Base-by-base conservation (phyloP, 2,797 vertebrate species). In the Microctenopoma stevenorrisi region DNA sequence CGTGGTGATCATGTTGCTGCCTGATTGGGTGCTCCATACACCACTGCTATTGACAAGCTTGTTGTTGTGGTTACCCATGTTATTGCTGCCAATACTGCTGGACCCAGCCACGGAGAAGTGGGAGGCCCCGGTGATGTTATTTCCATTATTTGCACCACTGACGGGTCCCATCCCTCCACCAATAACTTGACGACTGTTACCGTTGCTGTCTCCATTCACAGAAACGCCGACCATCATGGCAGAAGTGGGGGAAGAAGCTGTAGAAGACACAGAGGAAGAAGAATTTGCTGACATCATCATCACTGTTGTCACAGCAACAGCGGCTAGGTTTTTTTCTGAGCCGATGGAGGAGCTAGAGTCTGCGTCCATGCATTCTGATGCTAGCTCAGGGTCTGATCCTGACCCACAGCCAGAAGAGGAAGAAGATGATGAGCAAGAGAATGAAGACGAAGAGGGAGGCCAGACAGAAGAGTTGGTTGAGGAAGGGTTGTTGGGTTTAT, bases 361-460 rank as follows among this genome's bases (percentile, higher is more conserved):
- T 92, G 96, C 94, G 72, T 97, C 97, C 95, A 95, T 94, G 94
- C 96, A 97, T 97, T 98, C 96, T 94, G 96, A 95, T 77, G 95
- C 94, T 87, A 96, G 89, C 92, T 98, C 96, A 7, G 95, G 94
- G 90, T 98, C 96, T 88, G 95, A 97, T 90, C 96, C 95, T 30
- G 90, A 91, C 40, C 91, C 90, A 43, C 91, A 93, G 76, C 91
- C 91, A 64, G 91, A 92, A 11, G 91, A 92, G 40, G 91, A 91
- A 47, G 92, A 92, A 18, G 89, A 91, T 0, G 88, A 90, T 58
- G 92, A 92, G 75, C 88, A 93, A 65, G 91, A 92, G 76, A 92
- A 91, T 52, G 90, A 90, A 14, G 90, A 90, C 11, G 91, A 90
- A 38, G 91, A 88, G 44, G 91, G 90, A 76, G 91, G 91, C 92